These are phyloP conservation scores for Gambusia holbrooki DNA, from an alignment of 2,113 vertebrate genomes.

Conservation along the genomic window DNA sequence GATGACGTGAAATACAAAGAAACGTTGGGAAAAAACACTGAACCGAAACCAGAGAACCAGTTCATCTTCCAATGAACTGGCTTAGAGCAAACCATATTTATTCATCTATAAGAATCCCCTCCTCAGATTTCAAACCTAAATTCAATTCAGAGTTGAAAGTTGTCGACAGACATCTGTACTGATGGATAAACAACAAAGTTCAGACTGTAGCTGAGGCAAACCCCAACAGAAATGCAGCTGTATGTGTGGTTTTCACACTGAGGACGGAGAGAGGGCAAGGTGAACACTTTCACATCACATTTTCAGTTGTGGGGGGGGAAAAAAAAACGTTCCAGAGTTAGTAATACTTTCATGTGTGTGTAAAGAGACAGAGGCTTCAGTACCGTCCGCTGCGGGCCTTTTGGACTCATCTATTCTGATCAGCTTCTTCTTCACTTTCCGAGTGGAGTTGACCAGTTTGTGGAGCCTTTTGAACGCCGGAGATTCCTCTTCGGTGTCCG, in stretches of 20 bases:
- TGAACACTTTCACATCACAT: no score
- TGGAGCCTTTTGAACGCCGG: conserved; percentile 93
- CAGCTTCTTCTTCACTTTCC: conserved; percentile 94
- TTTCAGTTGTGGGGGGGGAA: no score
- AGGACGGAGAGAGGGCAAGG: no score
- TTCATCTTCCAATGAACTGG: not conserved
- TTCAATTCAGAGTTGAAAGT: not conserved
- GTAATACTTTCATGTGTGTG: not conserved
- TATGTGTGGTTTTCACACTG: no score
- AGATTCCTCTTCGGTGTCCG: conserved; percentile 92
- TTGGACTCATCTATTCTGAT: conserved; percentile 92
- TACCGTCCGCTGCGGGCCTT: conserved; percentile 88
- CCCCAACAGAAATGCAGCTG: no score
- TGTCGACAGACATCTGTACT: not conserved
- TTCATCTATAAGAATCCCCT: not conserved
- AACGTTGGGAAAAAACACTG: not conserved
- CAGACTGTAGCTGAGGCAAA: no score
- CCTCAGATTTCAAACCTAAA: not conserved
- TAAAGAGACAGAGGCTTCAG: not conserved
- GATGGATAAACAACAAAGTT: not conserved
- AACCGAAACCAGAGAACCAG: not conserved
- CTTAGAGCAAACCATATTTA: no score
- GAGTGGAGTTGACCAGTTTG: conserved; percentile 94
- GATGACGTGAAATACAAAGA: not conserved
- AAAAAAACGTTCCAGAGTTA: not conserved